Base-by-base conservation (phyloP, 2,113 vertebrate species). In the Pao palembangensis region DNA sequence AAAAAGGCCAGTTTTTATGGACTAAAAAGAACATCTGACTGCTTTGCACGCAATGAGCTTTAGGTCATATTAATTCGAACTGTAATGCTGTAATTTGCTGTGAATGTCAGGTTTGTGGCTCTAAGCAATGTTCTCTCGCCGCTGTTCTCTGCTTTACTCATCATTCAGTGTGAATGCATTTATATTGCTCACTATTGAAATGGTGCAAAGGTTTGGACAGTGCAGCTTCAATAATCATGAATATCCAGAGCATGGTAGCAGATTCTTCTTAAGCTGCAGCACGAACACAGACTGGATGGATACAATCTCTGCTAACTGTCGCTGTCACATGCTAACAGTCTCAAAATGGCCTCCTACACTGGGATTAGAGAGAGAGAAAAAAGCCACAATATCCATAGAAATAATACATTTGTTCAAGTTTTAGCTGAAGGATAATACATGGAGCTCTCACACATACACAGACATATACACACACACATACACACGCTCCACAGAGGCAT, bases 401-500 rank as follows among this genome's bases (percentile, higher is more conserved):
- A 47, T 47, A n/a, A 47, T n/a, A 47, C n/a, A 17, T n/a, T 47
- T 16, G n/a, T 66, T 58, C 34, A 64, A 44, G 48, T 76, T 76
- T 73, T 49, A 77, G 55, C 67, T 67, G 51, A 71, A 58, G 58
- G 75, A 81, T 77, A 78, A 77, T 82, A 64, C 70, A 66, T 67
- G 54, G 28, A 73, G 58, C 67, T 64, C 49, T 48, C 61, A 47
- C 18, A 51, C 58, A 34, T 31, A 48, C 60, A 61, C 67, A 48
- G 57, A 60, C 68, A 67, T 67, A 64, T 63, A 75, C 42, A 70
- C 60, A 64, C 63, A 67, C 38, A 70, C 56, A 70, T 61, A 67
- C 67, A 73, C 75, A 68, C 59, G 76, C 50, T 64, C 87, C 88
- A 89, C 84, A 78, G 89, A 94, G 91, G 92, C 92, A 91, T 90